Conservation (phyloP, 92 coral and sea anemone genomes). For the Epizoanthus fatuus region DNA sequence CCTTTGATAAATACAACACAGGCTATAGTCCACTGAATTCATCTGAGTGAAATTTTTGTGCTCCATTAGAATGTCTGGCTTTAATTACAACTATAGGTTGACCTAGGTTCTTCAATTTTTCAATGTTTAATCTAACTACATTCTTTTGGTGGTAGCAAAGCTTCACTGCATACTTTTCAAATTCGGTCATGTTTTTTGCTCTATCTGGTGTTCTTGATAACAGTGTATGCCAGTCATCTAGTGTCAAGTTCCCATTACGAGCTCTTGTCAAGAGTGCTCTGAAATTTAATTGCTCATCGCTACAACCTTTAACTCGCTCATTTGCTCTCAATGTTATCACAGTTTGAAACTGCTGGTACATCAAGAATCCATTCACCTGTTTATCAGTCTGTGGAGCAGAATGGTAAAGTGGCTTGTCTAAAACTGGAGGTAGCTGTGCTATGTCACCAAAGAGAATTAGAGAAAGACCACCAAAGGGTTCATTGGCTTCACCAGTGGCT, state of each 20-base stretch:
- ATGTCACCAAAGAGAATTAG: conserved; percentile 50
- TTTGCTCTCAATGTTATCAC: conserved; percentile 11
- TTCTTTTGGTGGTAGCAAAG: conserved; percentile 6
- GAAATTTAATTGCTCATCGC: conserved; percentile 38
- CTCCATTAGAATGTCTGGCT: conserved; percentile 50
- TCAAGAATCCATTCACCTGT: not conserved
- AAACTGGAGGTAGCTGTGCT: conserved; percentile 46
- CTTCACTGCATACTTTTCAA: conserved; percentile 36
- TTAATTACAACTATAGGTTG: conserved; percentile 42
- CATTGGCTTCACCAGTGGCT: conserved; percentile 38
- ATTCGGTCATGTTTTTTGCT: conserved; percentile 38
- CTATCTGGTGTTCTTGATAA: conserved; percentile 40
- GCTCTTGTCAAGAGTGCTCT: conserved; percentile 46
- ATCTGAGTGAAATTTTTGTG: conserved; percentile 14
- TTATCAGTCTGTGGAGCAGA: conserved; percentile 24
- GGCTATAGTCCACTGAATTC: conserved; percentile 42
- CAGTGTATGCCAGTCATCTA: conserved; percentile 54
- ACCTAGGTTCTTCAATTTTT: conserved; percentile 20
- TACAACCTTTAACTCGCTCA: conserved; percentile 3
- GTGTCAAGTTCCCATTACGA: conserved; percentile 58
- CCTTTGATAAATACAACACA: conserved; percentile 38
- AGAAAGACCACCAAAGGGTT: conserved; percentile 48
- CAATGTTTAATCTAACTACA: conserved; percentile 22
- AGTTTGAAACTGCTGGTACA: conserved; percentile 16
- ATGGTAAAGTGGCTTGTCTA: conserved; percentile 31